Conservation (phyloP, 1,140 invertebrate species). For the Colletes gigas region DNA sequence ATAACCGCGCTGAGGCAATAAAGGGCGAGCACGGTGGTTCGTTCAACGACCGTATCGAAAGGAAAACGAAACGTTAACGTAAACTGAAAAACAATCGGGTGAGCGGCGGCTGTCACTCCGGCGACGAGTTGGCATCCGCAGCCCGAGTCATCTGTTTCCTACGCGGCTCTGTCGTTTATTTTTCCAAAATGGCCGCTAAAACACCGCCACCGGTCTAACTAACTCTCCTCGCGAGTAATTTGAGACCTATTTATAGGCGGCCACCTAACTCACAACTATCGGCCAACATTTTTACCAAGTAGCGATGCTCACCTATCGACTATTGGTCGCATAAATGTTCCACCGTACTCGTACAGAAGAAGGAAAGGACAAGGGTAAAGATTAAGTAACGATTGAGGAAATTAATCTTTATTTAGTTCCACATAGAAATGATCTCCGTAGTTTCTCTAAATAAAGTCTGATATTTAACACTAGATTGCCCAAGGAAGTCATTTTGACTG, state of each 20-base stretch:
- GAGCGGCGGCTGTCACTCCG: conserved; percentile 76
- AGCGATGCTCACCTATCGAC: conserved; percentile 16
- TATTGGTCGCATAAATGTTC: no score
- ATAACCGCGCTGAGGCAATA: conserved; percentile 70
- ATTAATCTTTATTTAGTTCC: no score
- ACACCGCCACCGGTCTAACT: conserved; percentile 58
- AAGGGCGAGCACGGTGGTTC: conserved; percentile 58
- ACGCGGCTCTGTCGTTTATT: conserved; percentile 73
- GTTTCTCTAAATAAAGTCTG: no score
- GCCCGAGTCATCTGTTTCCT: conserved; percentile 77
- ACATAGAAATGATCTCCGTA: no score
- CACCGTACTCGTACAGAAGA: no score
- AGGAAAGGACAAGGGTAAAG: no score
- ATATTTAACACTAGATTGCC: no score
- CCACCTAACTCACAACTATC: conserved; percentile 53
- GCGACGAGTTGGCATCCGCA: conserved; percentile 71
- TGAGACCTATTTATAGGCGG: conserved; percentile 75
- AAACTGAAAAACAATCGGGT: conserved; percentile 78
- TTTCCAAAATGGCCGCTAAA: conserved; percentile 79
- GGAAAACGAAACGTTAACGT: conserved; percentile 76
- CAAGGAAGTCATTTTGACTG: no score
- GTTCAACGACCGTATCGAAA: conserved; percentile 78
- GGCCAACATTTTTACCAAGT: conserved; percentile 41
- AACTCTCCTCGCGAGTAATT: conserved; percentile 74
- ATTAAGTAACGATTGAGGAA: no score